Base-by-base conservation (phyloP, 2,113 vertebrate genomes). In the Spea bombifrons region DNA sequence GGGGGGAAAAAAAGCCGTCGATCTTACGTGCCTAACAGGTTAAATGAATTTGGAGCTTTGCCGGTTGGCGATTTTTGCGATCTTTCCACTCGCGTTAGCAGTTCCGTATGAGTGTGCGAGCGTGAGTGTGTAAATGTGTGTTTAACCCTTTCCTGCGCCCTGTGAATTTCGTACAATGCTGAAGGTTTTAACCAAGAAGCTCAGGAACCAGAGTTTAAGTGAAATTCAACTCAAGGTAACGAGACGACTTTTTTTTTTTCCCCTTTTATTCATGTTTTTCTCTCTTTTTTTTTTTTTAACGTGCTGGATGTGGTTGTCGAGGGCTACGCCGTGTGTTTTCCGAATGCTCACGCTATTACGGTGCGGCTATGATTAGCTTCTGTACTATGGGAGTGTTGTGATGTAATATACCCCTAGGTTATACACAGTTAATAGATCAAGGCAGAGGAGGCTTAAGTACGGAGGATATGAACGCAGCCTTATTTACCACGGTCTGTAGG, bases 181-280 rank as follows among this genome's bases (percentile, higher is more conserved):
- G 84, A 95, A 94, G 90, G 90, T 93, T 81, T 85, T 96, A 83
- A 96, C 95, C 66, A 94, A 96, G 91, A 95, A 96, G 87, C 92
- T 96, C 57, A 91, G 91, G 86, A 93, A 92, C 88, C 95, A 96
- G 77, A 95, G 91, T 66, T 89, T 96, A 78, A 96, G 91, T 83
- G 95, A 96, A 85, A 94, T 95, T 5, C 94, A 96, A 69, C 85
- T 95, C 1, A 95, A 96, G 94, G 95, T 96, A 89, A 92, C 91
- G 3, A 3, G 3, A 5, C 1, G 4, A 13, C 15, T 9, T 59
- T 59, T 59, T 3, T 2, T 0, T 73, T 83, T 30, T 2, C 30
- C 30, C 30, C 30, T 30, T 30, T 30, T 30, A 1, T 30, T 30
- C 30, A 30, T 2, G 30, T 30, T 30, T 30, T 30, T 30, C n/a